Evolutionary conservation across 2,888 invertebrate species (phyloP), one percentile per base, ranked within the genome.

Genomic region (Stenichneumon culpator): DNA sequence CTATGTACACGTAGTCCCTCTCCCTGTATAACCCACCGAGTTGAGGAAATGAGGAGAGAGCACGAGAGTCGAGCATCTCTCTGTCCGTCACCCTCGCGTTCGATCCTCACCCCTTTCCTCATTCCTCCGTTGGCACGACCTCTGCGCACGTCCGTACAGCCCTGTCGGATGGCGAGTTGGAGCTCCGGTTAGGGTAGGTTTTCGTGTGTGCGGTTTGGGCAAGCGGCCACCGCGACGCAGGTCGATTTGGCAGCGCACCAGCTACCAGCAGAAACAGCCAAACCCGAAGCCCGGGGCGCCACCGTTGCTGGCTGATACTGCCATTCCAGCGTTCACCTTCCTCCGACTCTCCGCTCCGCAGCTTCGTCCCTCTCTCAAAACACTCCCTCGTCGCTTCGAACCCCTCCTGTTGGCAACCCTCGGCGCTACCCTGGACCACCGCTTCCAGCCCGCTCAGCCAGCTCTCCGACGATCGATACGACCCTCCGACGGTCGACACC

Each of bases 391-490:
- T 77, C 80, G 83, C 67, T 19, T 65, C 60, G 72, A 72, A 60
- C 82, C 79, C 72, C 84, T 67, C 65, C 57, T 22, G 79, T 85
- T 77, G 79, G 79, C 82, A 78, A 73, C 79, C 79, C 57, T 47
- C 50, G 57, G 19, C 47, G 73, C 60, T 85, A 32, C 28, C 80
- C 82, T 84, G 86, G 85, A 85, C 86, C 82, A 52, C 68, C 82
- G 84, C 74, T 63, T 73, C 84, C 65, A 79, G 68, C 72, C 60
- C 68, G 50, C 60, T 67, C 68, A 68, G 80, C 87, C 63, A 69
- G 82, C 79, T 84, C 87, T 73, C 60, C 72, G 68, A 9, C 84
- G 86, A 87, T 87, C 87, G 87, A 87, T 87, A 87, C 86, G 77
- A 84, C 77, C 86, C 82, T 79, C 84, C 79, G 44, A 47, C 44